phyloP scores from a whole-genome alignment of 2,797 vertebrate species.

The Bovichtus diacanthus region DNA sequence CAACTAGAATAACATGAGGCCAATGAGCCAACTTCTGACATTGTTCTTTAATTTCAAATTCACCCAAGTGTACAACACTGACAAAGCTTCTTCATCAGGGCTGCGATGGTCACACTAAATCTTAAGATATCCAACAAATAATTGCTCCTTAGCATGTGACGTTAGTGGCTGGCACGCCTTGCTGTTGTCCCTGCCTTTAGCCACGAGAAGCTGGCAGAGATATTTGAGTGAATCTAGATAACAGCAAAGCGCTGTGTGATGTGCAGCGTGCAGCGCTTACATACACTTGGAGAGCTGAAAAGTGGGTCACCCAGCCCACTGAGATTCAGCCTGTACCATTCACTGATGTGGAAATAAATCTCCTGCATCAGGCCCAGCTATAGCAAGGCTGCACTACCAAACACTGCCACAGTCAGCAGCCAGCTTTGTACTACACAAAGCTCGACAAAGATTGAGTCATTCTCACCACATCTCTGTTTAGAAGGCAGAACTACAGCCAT shows the following conservation, averaged over 20 bases:
- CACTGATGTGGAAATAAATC: conserved; percentile 79
- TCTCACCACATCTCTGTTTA: conserved; percentile 6
- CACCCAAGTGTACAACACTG: neutral
- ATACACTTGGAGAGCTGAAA: conserved; percentile 71
- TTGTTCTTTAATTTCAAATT: neutral
- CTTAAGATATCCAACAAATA: conserved; percentile 23
- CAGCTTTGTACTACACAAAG: conserved; percentile 17
- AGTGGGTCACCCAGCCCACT: conserved; percentile 82
- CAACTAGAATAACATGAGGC: conserved; percentile 1
- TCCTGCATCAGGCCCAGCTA: conserved; percentile 60
- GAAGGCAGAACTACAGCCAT: neutral
- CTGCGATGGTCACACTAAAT: conserved; percentile 1
- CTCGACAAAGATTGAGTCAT: conserved; percentile 15
- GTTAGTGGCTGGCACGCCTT: conserved; percentile 11
- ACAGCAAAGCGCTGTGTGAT: conserved; percentile 48
- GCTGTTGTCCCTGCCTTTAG: conserved; percentile 4
- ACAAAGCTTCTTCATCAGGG: neutral
- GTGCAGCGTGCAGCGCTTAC: conserved; percentile 45
- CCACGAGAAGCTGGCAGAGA: conserved; percentile 24
- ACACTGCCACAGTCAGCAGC: conserved; percentile 44
- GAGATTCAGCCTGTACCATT: conserved; percentile 79
- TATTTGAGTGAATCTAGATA: conserved; percentile 58
- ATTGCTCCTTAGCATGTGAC: conserved; percentile 26
- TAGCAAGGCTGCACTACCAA: conserved; percentile 56
- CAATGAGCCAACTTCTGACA: neutral